Conservation (phyloP, 2,113 vertebrate species). For the Marcusenius ussheri region DNA sequence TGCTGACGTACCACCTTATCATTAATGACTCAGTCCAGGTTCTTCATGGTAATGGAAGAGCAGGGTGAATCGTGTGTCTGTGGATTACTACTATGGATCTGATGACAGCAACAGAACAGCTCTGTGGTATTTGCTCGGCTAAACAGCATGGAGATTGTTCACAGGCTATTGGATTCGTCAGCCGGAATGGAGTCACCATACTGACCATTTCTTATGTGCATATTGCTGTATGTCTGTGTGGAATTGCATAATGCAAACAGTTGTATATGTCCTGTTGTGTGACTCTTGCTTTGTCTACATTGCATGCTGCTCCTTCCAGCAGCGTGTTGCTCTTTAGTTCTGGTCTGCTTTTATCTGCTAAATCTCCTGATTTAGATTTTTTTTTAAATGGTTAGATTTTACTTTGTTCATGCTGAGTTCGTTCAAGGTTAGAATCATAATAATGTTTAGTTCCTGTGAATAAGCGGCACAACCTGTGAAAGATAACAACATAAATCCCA, state of each 20-base stretch:
- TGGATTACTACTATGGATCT: not conserved
- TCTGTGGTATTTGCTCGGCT: not conserved
- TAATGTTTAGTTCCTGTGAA: not conserved
- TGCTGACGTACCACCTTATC: not conserved
- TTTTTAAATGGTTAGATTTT: not conserved
- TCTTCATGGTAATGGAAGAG: not conserved
- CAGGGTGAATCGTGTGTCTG: not conserved
- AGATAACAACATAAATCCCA: not conserved
- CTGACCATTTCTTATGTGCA: not conserved
- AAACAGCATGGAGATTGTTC: not conserved
- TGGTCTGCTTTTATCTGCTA: not conserved
- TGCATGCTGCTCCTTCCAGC: not conserved
- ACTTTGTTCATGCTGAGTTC: not conserved
- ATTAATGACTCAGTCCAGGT: not conserved
- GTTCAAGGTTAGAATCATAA: not conserved
- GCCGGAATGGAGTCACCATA: not conserved
- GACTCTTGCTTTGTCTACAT: not conserved
- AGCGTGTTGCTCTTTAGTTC: not conserved
- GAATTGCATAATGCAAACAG: not conserved
- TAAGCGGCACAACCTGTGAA: not conserved
- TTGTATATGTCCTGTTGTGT: not conserved
- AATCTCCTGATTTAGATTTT: not conserved
- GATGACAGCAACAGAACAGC: not conserved
- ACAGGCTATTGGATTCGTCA: not conserved
- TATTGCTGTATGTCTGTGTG: not conserved